A percentile compares a stretch with the other conserved stretches of the same genome.
Conservation (phyloP, 2,888 invertebrate species). For the Archips xylosteana region DNA sequence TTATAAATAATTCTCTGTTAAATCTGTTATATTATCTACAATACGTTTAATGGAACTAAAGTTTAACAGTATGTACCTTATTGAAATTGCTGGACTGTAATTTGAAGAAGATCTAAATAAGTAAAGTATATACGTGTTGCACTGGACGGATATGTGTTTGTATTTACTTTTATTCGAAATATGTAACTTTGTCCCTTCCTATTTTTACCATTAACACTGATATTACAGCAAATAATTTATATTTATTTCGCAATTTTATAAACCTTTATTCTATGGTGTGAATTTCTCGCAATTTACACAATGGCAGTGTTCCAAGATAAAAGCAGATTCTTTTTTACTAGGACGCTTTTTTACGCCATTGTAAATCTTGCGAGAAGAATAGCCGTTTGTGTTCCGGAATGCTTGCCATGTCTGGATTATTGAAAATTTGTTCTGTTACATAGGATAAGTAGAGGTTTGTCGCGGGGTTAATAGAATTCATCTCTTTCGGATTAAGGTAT, state of each 20-base stretch:
- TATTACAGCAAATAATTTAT: background rate
- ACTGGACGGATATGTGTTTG: too few species aligned
- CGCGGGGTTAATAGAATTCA: background rate
- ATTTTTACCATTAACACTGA: background rate
- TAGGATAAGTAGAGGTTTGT: slow-evolving; percentile 5
- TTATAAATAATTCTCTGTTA: too few species aligned
- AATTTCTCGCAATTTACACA: slow-evolving; percentile 41
- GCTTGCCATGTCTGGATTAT: slow-evolving; percentile 55
- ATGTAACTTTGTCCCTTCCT: too few species aligned
- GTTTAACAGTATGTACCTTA: too few species aligned
- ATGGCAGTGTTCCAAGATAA: slow-evolving; percentile 47
- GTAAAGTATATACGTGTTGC: background rate
- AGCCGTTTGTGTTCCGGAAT: slow-evolving; percentile 56
- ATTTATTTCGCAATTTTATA: slow-evolving; percentile 8
- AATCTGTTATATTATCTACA: too few species aligned
- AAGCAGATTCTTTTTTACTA: slow-evolving; percentile 46
- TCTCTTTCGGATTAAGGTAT: background rate
- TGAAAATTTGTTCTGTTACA: slow-evolving; percentile 44
- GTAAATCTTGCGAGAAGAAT: slow-evolving; percentile 64
- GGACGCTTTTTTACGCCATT: slow-evolving; percentile 49
- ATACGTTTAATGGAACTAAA: too few species aligned
- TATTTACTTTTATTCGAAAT: too few species aligned
- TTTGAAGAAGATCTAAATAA: background rate
- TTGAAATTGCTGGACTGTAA: background rate
- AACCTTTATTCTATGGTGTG: slow-evolving; percentile 36